Evolutionary conservation across 2,113 vertebrate genomes (phyloP), one percentile per base, ranked within the genome.

Genomic region (Mormoops blainvillei): DNA sequence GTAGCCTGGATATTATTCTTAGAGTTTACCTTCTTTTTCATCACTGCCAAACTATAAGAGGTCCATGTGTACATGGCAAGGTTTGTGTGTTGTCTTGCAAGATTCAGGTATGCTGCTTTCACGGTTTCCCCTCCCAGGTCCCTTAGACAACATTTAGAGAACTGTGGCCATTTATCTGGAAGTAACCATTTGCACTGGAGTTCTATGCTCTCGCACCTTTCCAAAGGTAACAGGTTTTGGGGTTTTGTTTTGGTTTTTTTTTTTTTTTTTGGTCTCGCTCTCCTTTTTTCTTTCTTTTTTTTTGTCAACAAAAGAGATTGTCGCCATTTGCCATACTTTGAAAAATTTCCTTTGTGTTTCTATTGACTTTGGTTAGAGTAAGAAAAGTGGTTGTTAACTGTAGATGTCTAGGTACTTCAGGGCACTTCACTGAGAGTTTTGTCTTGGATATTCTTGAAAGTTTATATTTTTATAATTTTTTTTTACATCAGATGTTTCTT

Each of bases 381-480:
- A 96, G 76, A 70, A 97, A 98, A 95, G 41, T 98, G 96, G 91
- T 92, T 95, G 93, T 94, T 97, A 80, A 97, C 95, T 97, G 70
- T 97, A 97, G 96, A 96, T 95, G 97, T 98, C 96, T 98, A 94
- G 99, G 98, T 99, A 99, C 98, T 98, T 98, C 97, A 98, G 84
- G 98, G 98, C 98, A 97, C 98, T 98, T 98, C 98, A 97, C 93
- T 97, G 97, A 97, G 98, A 98, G 97, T 95, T 98, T 96, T 97
- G 98, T 97, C 92, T 98, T 97, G 97, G 98, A 98, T 3, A 94
- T 98, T 98, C 96, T 98, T 97, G 97, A 98, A 98, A 98, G 98
- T 98, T 98, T 99, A 98, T 99, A 99, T 99, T 99, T 99, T 99
- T 99, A 98, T 98, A 98, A 98, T 98, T 98, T 98, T 95, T 98